A percentile compares a stretch with the other conserved stretches of the same genome.
Evolutionary conservation across 1,140 invertebrate species (phyloP).

Genomic region (Triops longicaudatus): DNA sequence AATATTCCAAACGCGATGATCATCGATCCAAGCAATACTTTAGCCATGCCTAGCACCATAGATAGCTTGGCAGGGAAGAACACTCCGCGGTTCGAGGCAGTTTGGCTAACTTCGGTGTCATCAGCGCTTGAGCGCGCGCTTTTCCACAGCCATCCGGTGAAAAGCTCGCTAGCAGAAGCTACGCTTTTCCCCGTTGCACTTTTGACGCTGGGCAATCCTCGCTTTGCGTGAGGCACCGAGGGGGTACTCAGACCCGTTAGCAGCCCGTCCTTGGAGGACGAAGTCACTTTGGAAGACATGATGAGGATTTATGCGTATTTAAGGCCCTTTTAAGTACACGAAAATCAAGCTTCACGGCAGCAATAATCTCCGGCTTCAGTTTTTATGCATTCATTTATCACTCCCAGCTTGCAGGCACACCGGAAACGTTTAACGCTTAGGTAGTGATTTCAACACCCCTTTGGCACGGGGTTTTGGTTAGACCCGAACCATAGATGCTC

Average conservation of each 20-base stretch:
- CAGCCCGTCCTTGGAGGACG: background rate
- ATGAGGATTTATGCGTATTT: background rate
- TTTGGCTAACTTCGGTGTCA: background rate
- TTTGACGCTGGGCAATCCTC: background rate
- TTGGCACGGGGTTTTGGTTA: background rate
- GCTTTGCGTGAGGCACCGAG: background rate
- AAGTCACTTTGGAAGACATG: slow-evolving; percentile 3
- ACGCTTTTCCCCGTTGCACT: background rate
- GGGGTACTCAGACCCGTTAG: background rate
- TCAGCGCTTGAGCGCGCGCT: background rate
- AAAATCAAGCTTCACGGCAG: background rate
- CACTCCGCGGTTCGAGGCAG: slow-evolving; percentile 25
- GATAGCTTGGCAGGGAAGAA: slow-evolving; percentile 33
- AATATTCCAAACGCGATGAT: slow-evolving; percentile 31
- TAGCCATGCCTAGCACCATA: slow-evolving; percentile 31
- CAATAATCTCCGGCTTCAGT: background rate
- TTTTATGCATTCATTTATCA: background rate
- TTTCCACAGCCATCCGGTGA: background rate
- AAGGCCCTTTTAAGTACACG: background rate
- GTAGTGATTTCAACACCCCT: background rate
- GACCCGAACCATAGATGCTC: background rate
- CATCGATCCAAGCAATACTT: slow-evolving; percentile 31
- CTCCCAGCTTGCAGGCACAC: background rate
- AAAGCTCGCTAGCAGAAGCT: background rate
- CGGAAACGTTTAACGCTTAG: background rate